These are phyloP conservation scores for Cyprinodon brontotheroides DNA, from an alignment of 2,113 vertebrate genomes.

Conservation along the genomic window DNA sequence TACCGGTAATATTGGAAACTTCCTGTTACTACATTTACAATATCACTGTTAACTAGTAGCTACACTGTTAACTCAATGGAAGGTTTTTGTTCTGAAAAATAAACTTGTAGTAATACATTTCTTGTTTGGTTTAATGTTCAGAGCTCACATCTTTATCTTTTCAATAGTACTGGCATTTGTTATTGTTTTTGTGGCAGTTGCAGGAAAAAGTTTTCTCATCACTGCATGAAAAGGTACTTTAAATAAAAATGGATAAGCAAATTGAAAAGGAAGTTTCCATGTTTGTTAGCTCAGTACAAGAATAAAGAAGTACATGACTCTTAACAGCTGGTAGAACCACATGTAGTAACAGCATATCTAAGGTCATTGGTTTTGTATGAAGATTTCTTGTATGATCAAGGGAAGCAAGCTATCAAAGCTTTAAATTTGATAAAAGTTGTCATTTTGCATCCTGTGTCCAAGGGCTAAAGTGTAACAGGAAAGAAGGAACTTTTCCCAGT, in stretches of 20 bases:
- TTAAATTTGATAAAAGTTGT: too few relatives aligned
- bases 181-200: too few relatives aligned
- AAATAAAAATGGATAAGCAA: conserved; percentile 2
- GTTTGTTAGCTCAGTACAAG: too few relatives aligned
- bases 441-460: too few relatives aligned
- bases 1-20: neutral
- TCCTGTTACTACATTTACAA: neutral
- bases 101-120: neutral
- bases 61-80: neutral
- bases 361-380: neutral
- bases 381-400: too few relatives aligned
- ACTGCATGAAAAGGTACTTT: conserved; percentile 17
- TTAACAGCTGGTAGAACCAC: neutral
- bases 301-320: neutral
- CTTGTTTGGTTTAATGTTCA: neutral
- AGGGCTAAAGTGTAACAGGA: too few relatives aligned
- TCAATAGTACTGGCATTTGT: too few relatives aligned
- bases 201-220: neutral
- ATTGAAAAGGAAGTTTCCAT: neutral
- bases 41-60: neutral
- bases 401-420: too few relatives aligned
- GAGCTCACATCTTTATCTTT: too few relatives aligned
- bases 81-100: neutral
- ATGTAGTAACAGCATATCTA: too few relatives aligned
- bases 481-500: too few relatives aligned